Percentiles rank a stretch among this genome's conserved stretches.
Conservation (phyloP, 2,888 invertebrate genomes). For the Luffia ferchaultella region DNA sequence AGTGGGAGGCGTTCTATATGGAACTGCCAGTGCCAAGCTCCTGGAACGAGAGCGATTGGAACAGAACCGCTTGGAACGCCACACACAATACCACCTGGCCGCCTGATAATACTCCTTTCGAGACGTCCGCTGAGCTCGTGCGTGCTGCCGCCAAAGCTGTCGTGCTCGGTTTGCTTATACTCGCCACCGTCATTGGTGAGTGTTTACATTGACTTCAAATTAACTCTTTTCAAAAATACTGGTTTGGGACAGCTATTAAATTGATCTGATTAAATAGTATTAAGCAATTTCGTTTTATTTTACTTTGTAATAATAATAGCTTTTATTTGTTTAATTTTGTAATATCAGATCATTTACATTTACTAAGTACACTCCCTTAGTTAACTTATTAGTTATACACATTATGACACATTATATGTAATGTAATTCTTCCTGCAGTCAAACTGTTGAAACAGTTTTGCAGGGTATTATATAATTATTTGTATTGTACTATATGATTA, state of each 20-base stretch:
- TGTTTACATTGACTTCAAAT: conserved; percentile 3
- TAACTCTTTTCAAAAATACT: background rate
- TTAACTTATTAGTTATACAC: too few species aligned
- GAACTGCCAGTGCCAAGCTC: conserved; percentile 27
- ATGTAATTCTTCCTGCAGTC: too few species aligned
- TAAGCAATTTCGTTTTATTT: too few species aligned
- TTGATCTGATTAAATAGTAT: background rate
- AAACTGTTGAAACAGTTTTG: too few species aligned
- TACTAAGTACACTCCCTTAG: too few species aligned
- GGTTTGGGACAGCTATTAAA: background rate
- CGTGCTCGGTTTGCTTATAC: conserved; percentile 66
- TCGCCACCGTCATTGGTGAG: conserved; percentile 71
- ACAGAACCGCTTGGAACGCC: conserved; percentile 35
- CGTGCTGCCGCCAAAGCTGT: conserved; percentile 70
- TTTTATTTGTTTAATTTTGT: too few species aligned
- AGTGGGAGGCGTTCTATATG: conserved; percentile 51
- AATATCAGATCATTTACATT: too few species aligned
- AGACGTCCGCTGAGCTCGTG: conserved; percentile 56
- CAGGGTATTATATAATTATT: too few species aligned
- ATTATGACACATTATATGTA: too few species aligned
- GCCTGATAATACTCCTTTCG: conserved; percentile 49
- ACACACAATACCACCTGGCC: conserved; percentile 44
- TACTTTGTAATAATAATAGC: too few species aligned
- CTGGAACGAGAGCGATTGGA: conserved; percentile 53
- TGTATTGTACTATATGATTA: too few species aligned